Evolutionary conservation across 1,140 invertebrate genomes (phyloP), one percentile per base, ranked within the genome.

Genomic region (Bombus confusus): DNA sequence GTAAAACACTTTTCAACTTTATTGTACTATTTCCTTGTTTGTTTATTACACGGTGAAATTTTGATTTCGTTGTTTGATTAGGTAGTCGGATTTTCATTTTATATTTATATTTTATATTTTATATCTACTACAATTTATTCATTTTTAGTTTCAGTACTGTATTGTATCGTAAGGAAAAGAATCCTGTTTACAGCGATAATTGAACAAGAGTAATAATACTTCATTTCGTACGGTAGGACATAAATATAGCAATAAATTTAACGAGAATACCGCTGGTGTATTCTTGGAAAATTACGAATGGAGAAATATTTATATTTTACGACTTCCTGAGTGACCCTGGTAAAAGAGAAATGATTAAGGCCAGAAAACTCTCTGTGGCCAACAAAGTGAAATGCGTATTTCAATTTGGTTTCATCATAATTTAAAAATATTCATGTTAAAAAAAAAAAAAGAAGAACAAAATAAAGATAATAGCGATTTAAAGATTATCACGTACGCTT

Each of bases 291-390:
- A 39, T n/a, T 28, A n/a, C 31, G 59, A 34, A 28, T 47, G 43
- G 34, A 66, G 43, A 66, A 79, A 43, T 79, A 79, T 79, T 66
- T 66, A 31, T 37, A 28, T 43, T 79, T 79, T 78, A 78, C 39
- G 59, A 66, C n/a, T 78, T 66, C 39, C 59, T n/a, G 62, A 43
- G 34, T 31, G 39, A 66, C 59, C 37, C 2, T 43, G 34, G 59
- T 31, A 34, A 13, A 34, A 34, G 18, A 47, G 22, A 8, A 77
- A 79, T 22, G 34, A 77, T 62, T 39, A 62, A 77, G 62, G 8
- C 9, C 57, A 22, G 5, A 68, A 47, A 12, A 43, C 5, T 41
- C 1, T 78, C 37, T 15, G 52, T 25, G 9, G 22, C 15, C 18
- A 25, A 25, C 3, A 43, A 66, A 18, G 13, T 15, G 34, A 25